Base-by-base conservation (phyloP, 2,888 invertebrate genomes). In the Pammene fasciana region DNA sequence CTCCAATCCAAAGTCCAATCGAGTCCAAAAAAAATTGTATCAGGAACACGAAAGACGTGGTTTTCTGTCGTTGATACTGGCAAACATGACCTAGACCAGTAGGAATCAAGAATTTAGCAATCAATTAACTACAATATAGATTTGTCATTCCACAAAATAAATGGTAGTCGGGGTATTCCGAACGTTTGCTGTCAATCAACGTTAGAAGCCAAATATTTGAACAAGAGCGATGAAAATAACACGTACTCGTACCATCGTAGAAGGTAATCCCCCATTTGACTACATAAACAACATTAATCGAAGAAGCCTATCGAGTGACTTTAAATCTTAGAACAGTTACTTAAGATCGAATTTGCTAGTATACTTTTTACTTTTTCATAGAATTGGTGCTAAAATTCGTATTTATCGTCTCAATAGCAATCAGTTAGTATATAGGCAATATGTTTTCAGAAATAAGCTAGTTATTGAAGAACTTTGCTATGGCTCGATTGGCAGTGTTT, bases 401-500 rank as follows among this genome's bases (percentile, higher is more conserved):
- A 57, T 65, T 65, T 68, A 57, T 45, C 59, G 8, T 26, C 36
- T 45, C 36, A 14, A 43, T 57, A 36, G 45, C 14, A 54, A 59
- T 59, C 3, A 26, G 45, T 67, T 3, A n/a, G 64, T 68, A 68
- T 68, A 68, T 59, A 68, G 68, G 45, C 50, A 34, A 10, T 43
- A 26, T 54, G 11, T 14, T 38, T 18, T 18, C 11, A 18, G 13
- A 26, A 18, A 13, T 6, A 14, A 10, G 14, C 52, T 45, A 68
- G 68, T 68, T 52, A 72, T 71, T 52, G 64, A 65, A 50, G 36
- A 14, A 54, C 55, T 57, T 13, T 64, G 78, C 73, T 64, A 82
- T 82, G 83, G 65, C 74, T 68, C 71, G 73, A 48, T 56, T 67
- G 43, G 60, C 68, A 14, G 54, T 76, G 34, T 72, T 72, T 70